Evolutionary conservation across 2,888 invertebrate genomes (phyloP).

Genomic region (Melieria crassipennis): DNA sequence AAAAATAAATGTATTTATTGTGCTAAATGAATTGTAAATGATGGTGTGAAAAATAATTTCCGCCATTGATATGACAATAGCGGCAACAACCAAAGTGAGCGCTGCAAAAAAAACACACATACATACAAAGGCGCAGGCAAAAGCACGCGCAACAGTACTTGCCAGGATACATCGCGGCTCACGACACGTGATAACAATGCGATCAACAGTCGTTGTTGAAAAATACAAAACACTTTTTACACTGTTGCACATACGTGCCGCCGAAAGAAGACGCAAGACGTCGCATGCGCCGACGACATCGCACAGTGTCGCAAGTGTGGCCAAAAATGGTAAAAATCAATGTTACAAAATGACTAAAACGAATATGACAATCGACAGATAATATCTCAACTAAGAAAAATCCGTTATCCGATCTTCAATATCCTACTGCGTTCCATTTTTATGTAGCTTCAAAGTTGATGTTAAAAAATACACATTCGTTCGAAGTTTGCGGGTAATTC

Average conservation of each 20-base stretch:
- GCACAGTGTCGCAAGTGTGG: too few species aligned
- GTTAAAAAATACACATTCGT: too few species aligned
- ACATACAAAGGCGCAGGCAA: not conserved
- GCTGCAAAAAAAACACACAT: slow-evolving; percentile 21
- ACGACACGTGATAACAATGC: slow-evolving; percentile 25
- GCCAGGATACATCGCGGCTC: not conserved
- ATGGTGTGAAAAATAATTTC: slow-evolving; percentile 32
- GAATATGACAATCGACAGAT: too few species aligned
- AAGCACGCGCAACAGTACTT: not conserved
- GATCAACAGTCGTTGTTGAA: slow-evolving; percentile 26
- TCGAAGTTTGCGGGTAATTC: too few species aligned
- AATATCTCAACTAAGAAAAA: too few species aligned
- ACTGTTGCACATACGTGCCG: not conserved
- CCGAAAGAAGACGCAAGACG: not conserved
- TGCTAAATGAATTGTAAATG: slow-evolving; percentile 32
- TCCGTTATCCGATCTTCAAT: too few species aligned
- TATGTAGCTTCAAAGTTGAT: too few species aligned
- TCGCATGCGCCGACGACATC: not conserved
- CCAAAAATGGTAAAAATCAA: too few species aligned
- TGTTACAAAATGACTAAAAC: too few species aligned
- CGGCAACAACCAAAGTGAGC: not conserved
- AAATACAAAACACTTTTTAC: not conserved
- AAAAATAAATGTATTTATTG: slow-evolving; percentile 13
- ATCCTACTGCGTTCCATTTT: too few species aligned
- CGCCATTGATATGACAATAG: slow-evolving; percentile 12